Evolutionary conservation across 2,888 invertebrate genomes (phyloP).

Genomic region (Hipparchia semele): DNA sequence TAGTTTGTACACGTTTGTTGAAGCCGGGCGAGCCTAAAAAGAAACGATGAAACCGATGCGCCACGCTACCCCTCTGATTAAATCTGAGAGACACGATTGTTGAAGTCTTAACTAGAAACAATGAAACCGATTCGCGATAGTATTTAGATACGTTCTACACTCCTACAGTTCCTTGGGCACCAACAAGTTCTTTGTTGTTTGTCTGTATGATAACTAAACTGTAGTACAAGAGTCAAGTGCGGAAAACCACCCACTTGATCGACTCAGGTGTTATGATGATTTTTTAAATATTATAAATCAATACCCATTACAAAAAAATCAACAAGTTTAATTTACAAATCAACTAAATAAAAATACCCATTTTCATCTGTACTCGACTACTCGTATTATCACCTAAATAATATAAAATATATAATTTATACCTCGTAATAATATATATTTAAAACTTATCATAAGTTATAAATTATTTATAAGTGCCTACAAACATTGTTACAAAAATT

Average conservation of each 20-base stretch:
- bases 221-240: not conserved
- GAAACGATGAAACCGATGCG: too few relatives aligned
- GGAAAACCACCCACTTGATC: not conserved
- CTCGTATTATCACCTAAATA: not conserved
- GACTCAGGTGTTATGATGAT: not conserved
- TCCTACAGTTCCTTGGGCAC: too few relatives aligned
- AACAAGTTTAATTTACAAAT: slow-evolving; percentile 8
- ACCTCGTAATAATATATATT: not conserved
- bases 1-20: too few relatives aligned
- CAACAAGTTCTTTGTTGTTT: not conserved
- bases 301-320: not conserved
- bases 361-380: not conserved
- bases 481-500: slow-evolving; percentile 9
- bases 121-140: too few relatives aligned
- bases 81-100: too few relatives aligned
- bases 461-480: not conserved
- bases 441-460: not conserved
- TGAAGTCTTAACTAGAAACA: too few relatives aligned
- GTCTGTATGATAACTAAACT: not conserved
- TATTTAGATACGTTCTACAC: too few relatives aligned
- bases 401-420: not conserved
- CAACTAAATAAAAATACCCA: slow-evolving; percentile 11
- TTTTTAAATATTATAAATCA: not conserved
- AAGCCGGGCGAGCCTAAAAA: too few relatives aligned
- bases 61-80: too few relatives aligned